Conservation (phyloP, 2,797 vertebrate genomes). For the Pseudotriccus pelzelni region DNA sequence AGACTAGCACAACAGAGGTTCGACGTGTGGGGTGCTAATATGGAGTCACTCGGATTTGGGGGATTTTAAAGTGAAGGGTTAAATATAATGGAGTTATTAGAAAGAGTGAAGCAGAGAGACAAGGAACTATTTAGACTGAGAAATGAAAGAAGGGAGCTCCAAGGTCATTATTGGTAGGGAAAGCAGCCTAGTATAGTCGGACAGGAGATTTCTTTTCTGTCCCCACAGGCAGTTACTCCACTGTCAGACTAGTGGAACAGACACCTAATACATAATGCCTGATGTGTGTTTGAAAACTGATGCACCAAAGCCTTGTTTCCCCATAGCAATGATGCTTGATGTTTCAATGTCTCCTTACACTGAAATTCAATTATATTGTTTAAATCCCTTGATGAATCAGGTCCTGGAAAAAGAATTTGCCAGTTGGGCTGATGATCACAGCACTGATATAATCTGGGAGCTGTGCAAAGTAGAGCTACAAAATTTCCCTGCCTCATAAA, state of each 20-base stretch:
- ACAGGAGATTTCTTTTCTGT: background rate
- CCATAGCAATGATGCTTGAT: background rate
- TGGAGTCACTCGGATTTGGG: background rate
- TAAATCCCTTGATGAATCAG: constrained; percentile 1
- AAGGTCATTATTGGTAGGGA: background rate
- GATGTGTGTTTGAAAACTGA: constrained; percentile 11
- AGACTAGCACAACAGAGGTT: background rate
- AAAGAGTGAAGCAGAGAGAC: background rate
- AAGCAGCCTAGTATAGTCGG: background rate
- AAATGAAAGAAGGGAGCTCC: background rate
- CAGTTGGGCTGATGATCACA: background rate
- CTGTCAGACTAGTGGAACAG: background rate
- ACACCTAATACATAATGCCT: background rate
- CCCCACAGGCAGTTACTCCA: background rate
- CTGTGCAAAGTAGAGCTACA: background rate
- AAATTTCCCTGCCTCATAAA: background rate
- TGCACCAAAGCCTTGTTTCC: background rate
- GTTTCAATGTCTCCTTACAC: constrained; percentile 1
- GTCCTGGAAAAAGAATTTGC: constrained; percentile 1
- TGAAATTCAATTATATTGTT: constrained; percentile 33
- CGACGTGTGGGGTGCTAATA: background rate
- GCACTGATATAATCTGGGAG: background rate
- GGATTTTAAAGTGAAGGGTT: background rate
- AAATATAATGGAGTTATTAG: background rate
- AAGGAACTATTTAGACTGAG: background rate